Percentiles rank a stretch among this genome's conserved stretches.
These are phyloP conservation scores for Trachelipus rathkii DNA, from an alignment of 1,140 invertebrate genomes.

Conservation along the genomic window DNA sequence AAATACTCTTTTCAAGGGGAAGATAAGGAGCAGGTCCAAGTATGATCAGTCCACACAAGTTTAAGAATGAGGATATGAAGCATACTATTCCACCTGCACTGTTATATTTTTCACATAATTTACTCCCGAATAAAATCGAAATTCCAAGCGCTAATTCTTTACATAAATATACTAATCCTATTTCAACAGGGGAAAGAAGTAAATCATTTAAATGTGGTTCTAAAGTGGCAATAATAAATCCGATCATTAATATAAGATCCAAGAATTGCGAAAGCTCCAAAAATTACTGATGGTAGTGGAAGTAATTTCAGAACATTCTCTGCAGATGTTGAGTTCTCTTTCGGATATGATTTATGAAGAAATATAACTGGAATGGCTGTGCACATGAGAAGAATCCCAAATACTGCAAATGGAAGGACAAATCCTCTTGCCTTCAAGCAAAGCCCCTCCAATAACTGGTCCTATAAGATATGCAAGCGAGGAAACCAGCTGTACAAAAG, in stretches of 20 bases:
- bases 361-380: slow-evolving; percentile 39
- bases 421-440: slow-evolving; percentile 48
- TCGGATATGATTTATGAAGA: slow-evolving; percentile 45
- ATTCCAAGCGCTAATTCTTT: slow-evolving; percentile 78
- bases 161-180: slow-evolving; percentile 81
- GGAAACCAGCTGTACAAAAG: neutral
- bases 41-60: slow-evolving; percentile 63
- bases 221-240: slow-evolving; percentile 73
- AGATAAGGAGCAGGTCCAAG: slow-evolving; percentile 60
- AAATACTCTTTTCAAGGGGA: slow-evolving; percentile 27
- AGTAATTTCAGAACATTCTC: slow-evolving; percentile 54
- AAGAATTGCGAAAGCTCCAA: slow-evolving; percentile 66
- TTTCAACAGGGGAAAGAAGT: slow-evolving; percentile 64
- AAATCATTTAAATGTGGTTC: slow-evolving; percentile 75
- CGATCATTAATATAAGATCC: slow-evolving; percentile 72
- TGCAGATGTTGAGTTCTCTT: slow-evolving; percentile 53
- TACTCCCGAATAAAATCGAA: slow-evolving; percentile 74
- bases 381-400: slow-evolving; percentile 46
- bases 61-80: slow-evolving; percentile 61
- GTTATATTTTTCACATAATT: slow-evolving; percentile 65
- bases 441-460: slow-evolving; percentile 47
- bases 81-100: slow-evolving; percentile 66
- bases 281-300: slow-evolving; percentile 48
- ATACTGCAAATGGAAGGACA: slow-evolving; percentile 47
- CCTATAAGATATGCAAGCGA: slow-evolving; percentile 33